Conservation (phyloP, 2,797 vertebrate genomes). For the Sebastes kiyomatsui region DNA sequence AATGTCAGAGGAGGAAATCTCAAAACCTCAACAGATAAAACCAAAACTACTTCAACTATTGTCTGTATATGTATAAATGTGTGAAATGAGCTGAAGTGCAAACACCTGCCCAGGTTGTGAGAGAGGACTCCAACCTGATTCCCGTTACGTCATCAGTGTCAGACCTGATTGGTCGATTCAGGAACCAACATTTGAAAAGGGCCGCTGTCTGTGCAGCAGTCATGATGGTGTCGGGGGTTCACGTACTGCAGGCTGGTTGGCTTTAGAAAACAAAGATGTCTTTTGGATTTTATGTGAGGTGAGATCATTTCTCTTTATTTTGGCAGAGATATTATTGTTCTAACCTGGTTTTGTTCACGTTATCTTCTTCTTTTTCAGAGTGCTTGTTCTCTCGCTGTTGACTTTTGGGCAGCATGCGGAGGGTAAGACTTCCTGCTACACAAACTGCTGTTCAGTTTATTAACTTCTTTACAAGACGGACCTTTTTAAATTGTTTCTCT, state of each 20-base stretch:
- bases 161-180: background rate
- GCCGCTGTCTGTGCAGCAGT: fast-evolving
- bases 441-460: fast-evolving
- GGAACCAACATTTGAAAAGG: background rate
- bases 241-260: background rate
- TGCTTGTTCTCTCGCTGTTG: constrained; percentile 29
- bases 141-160: background rate
- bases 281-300: constrained; percentile 39
- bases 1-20: background rate
- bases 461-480: fast-evolving
- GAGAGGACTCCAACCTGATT: background rate
- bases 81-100: background rate
- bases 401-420: background rate
- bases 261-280: background rate
- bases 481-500: background rate
- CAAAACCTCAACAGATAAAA: background rate
- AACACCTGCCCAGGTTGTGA: constrained; percentile 3
- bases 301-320: fast-evolving
- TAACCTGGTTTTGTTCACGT: fast-evolving
- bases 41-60: background rate
- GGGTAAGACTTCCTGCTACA: background rate
- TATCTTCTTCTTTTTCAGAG: background rate
- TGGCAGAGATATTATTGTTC: fast-evolving
- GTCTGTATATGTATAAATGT: background rate
- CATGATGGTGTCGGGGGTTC: background rate